A percentile compares a stretch with the other conserved stretches of the same genome.
These are phyloP conservation scores for Druon quercuslanigerum DNA, from an alignment of 1,140 invertebrate genomes.

Conservation along the genomic window DNA sequence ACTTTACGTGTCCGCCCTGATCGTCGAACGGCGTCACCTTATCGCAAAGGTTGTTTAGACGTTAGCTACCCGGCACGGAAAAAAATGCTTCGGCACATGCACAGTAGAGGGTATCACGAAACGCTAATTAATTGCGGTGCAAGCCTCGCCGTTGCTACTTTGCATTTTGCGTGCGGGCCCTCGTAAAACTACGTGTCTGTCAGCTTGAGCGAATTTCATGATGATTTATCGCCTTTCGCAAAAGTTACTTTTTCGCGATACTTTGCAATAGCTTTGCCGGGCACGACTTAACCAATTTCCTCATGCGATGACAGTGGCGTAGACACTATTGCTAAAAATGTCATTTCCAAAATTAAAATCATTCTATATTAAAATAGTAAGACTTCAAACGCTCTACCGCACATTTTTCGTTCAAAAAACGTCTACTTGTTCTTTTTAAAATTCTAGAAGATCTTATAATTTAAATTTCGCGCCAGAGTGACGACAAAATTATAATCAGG, in stretches of 20 bases:
- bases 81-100: slow-evolving; percentile 68
- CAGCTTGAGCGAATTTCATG: slow-evolving; percentile 69
- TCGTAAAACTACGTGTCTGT: slow-evolving; percentile 73
- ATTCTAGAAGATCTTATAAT: too few relatives aligned
- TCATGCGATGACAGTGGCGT: slow-evolving; percentile 32
- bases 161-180: slow-evolving; percentile 71
- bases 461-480: too few relatives aligned
- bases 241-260: slow-evolving; percentile 72
- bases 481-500: too few relatives aligned
- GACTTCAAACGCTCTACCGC: too few relatives aligned
- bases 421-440: too few relatives aligned
- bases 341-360: too few relatives aligned
- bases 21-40: slow-evolving; percentile 67
- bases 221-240: slow-evolving; percentile 69
- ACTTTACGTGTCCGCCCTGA: slow-evolving; percentile 59
- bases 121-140: slow-evolving; percentile 73
- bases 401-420: too few relatives aligned
- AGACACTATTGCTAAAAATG: slow-evolving; percentile 9
- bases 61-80: slow-evolving; percentile 57
- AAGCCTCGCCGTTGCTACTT: slow-evolving; percentile 62
- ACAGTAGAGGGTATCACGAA: slow-evolving; percentile 67
- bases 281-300: slow-evolving; percentile 16
- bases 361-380: too few relatives aligned
- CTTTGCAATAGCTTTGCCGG: slow-evolving; percentile 45
- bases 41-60: slow-evolving; percentile 63